phyloP scores from a whole-genome alignment of 1,140 invertebrate species.

The Proales similis region DNA sequence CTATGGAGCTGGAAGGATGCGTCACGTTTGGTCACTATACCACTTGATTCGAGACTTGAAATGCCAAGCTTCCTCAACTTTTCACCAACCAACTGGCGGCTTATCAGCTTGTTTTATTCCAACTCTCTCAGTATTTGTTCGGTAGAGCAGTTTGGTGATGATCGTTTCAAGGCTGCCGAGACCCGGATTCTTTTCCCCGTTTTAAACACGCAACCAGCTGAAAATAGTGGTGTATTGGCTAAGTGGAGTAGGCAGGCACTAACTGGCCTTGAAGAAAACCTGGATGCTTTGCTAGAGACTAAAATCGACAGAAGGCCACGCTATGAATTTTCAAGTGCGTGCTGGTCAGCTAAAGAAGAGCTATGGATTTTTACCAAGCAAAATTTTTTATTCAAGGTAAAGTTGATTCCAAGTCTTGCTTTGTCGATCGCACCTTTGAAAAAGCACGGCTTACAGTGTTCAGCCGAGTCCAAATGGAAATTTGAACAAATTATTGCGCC shows the following conservation, averaged over 20 bases:
- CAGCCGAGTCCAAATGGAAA: too few relatives aligned
- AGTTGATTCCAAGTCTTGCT: too few relatives aligned
- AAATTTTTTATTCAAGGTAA: constrained; percentile 35
- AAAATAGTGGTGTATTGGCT: too few relatives aligned
- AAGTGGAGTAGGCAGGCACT: constrained; percentile 15
- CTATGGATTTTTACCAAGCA: constrained; percentile 11
- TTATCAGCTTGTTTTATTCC: constrained; percentile 10
- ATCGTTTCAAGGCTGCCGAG: background rate
- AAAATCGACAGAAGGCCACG: constrained; percentile 1
- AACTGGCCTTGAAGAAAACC: constrained; percentile 4
- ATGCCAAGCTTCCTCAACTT: constrained; percentile 11
- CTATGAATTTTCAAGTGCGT: background rate
- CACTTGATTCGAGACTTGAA: constrained; percentile 11
- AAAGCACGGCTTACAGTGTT: too few relatives aligned
- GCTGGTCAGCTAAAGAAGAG: constrained; percentile 22
- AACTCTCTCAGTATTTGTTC: constrained; percentile 15
- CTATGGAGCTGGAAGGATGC: constrained; percentile 26
- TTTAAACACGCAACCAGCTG: background rate
- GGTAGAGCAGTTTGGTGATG: constrained; percentile 27
- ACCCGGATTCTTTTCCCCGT: constrained; percentile 3
- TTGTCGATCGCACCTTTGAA: too few relatives aligned
- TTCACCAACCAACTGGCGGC: constrained; percentile 29
- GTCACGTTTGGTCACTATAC: background rate
- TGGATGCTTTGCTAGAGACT: background rate
- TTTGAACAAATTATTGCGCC: too few relatives aligned